A percentile compares a stretch with the other conserved stretches of the same genome.
Evolutionary conservation across 2,113 vertebrate genomes (phyloP).

Genomic region (Hydrochoerus hydrochaeris): DNA sequence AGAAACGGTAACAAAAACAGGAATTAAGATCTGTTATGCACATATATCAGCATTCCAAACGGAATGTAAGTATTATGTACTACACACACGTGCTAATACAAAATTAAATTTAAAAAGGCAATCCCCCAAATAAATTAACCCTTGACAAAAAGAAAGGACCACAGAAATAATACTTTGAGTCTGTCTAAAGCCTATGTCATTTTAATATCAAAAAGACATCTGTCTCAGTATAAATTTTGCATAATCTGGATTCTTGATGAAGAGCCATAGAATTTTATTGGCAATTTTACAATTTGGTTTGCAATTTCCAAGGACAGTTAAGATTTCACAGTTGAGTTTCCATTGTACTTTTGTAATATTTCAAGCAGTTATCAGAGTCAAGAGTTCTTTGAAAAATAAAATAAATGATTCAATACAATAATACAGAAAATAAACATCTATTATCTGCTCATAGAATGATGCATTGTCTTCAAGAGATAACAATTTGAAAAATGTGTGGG

Average conservation of each 20-base stretch:
- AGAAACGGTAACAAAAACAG: not conserved
- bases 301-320: conserved; percentile 13
- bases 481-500: conserved; percentile 14
- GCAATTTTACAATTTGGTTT: not conserved
- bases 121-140: not conserved
- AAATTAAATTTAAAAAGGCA: not conserved
- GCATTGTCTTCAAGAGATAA: not conserved
- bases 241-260: not conserved
- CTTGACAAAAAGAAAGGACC: not conserved
- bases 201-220: conserved; percentile 27
- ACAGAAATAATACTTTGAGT: not conserved
- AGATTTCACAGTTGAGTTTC: not conserved
- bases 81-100: not conserved
- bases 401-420: not conserved
- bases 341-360: not conserved
- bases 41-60: not conserved
- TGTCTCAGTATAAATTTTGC: not conserved
- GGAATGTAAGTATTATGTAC: not conserved
- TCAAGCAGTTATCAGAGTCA: not conserved
- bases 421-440: not conserved
- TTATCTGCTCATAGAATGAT: not conserved
- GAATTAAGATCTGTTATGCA: not conserved
- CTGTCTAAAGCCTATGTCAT: not conserved
- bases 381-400: conserved; percentile 12
- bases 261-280: not conserved